A percentile compares a stretch with the other conserved stretches of the same genome.
phyloP scores from a whole-genome alignment of 1,140 invertebrate genomes.

The Stegodyphus mimosarum region DNA sequence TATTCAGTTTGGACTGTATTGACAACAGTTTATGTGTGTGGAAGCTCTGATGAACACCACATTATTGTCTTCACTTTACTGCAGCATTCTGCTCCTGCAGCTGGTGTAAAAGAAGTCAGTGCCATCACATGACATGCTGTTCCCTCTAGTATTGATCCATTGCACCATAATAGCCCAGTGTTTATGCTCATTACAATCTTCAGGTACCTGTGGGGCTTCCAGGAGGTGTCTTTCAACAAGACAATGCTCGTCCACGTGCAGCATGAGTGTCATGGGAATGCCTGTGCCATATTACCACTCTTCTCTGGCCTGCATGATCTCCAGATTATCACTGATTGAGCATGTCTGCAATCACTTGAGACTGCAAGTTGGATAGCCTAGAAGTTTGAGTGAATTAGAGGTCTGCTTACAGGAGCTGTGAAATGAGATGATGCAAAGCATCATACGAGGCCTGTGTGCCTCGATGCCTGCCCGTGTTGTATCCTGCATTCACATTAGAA shows the following conservation, averaged over 20 bases:
- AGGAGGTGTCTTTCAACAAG: constrained; percentile 1
- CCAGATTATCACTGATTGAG: constrained; percentile 2
- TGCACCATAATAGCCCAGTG: background rate
- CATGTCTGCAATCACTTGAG: background rate
- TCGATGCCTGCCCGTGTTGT: background rate
- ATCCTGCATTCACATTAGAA: background rate
- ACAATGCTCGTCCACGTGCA: constrained; percentile 4
- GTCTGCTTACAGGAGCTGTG: background rate
- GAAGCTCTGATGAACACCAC: constrained; percentile 4
- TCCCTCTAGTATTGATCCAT: background rate
- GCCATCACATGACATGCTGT: background rate
- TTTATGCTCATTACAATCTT: background rate
- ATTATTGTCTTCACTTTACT: background rate
- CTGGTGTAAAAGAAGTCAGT: background rate
- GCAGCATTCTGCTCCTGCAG: background rate
- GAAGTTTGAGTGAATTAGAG: constrained; percentile 12
- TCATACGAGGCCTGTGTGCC: background rate
- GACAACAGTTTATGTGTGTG: no score
- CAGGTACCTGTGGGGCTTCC: background rate
- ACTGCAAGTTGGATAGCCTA: constrained; percentile 1
- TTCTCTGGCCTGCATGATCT: background rate
- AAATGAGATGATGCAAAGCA: constrained; percentile 1
- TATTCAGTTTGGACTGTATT: no score
- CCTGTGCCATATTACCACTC: background rate
- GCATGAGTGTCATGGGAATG: background rate